Base-by-base conservation (phyloP, 1,140 invertebrate genomes). In the Drosophila eugracilis region DNA sequence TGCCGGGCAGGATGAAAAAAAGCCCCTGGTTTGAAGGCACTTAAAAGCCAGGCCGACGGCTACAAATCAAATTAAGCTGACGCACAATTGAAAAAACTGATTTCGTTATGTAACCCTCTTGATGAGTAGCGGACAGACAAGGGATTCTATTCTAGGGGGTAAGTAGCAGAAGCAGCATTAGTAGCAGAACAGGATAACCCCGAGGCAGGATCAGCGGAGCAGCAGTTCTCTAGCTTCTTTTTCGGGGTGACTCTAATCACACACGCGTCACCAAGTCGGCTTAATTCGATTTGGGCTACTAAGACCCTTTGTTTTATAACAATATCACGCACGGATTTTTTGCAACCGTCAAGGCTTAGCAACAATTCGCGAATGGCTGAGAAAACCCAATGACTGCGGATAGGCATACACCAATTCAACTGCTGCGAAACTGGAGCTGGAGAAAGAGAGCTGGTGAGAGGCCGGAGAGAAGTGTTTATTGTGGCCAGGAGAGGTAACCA, bases 291-390 rank as follows among this genome's bases (percentile, higher is more conserved):
- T 44, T 44, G 26, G 36, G 48, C 36, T 41, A 67, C 39, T 69
- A 53, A 69, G 62, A 69, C 62, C 65, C 62, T 67, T 22, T 5
- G 28, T 3, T 53, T 67, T 69, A 67, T 67, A 53, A 21, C 37
- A 17, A 34, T 67, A 66, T 66, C 63, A 67, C 65, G 63, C 63
- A 67, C 45, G 47, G 26, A 12, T 34, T 62, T 58, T 67, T 79
- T 36, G 77, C 83, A 88, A 86, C 83, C 83, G 83, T 78, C 74
- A 88, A 81, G 74, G 74, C 65, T 88, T 71, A 67, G 77, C 83
- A 78, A 71, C 62, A 73, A 86, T 86, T 88, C 60, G 78, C 83
- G 83, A 86, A 86, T 86, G 83, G 34, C 52, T 48, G 34, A 30
- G 24, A 17, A 30, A 44, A 54, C 36, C 41, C 28, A 28, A 58